Evolutionary conservation across 2,888 invertebrate species (phyloP).

Genomic region (Nephrotoma guestfalica): DNA sequence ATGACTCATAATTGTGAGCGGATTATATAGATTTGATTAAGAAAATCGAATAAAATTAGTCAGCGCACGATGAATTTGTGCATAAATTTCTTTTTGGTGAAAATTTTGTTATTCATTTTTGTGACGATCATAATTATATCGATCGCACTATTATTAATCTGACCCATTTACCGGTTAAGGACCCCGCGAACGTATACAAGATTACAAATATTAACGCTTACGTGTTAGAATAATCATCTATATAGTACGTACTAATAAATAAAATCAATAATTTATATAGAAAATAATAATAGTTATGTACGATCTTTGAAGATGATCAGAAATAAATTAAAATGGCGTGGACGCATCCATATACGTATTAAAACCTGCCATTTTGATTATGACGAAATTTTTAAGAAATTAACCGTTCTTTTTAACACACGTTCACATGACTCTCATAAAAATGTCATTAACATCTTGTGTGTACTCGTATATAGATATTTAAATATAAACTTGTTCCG

Average conservation of each 20-base stretch:
- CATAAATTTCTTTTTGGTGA: background rate
- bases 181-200: background rate
- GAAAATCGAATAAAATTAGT: background rate
- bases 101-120: background rate
- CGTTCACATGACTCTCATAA: background rate
- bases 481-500: background rate
- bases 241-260: background rate
- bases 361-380: background rate
- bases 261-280: background rate
- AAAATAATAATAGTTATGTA: background rate
- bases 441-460: background rate
- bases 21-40: background rate
- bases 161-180: background rate
- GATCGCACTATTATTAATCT: background rate
- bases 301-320: background rate
- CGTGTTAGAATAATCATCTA: background rate
- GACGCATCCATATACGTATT: background rate
- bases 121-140: too few species aligned
- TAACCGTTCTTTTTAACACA: background rate
- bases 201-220: background rate
- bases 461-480: background rate
- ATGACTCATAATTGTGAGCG: background rate
- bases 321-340: background rate
- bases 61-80: background rate
- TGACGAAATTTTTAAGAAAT: background rate